Conservation (phyloP, 2,113 vertebrate species). For the Motacilla tschutschensis region DNA sequence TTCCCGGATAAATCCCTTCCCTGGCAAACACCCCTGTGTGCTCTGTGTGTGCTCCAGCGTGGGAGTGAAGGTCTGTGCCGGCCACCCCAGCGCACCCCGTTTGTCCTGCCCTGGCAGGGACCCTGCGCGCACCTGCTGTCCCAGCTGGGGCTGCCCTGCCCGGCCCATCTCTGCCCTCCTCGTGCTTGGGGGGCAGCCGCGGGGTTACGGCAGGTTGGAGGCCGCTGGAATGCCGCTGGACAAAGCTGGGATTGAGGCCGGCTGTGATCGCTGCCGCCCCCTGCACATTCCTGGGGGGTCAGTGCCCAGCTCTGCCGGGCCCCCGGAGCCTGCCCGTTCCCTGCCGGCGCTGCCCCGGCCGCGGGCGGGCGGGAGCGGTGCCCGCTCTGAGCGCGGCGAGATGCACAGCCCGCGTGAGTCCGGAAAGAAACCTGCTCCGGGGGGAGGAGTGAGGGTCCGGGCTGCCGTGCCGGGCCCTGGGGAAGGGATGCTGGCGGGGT, state of each 20-base stretch:
- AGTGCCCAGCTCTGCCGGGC: conserved; percentile 16
- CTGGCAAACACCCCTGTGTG: neutral
- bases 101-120: neutral
- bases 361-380: neutral
- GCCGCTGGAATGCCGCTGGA: conserved; percentile 61
- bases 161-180: neutral
- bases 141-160: rapidly evolving
- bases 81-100: neutral
- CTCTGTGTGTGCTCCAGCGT: neutral
- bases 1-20: neutral
- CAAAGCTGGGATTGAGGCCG: conserved; percentile 76
- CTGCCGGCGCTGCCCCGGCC: neutral
- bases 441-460: neutral
- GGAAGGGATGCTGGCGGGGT: neutral
- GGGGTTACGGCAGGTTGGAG: conserved; percentile 46
- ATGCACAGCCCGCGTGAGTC: neutral
- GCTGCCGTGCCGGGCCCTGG: neutral
- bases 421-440: neutral
- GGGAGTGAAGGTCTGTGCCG: neutral
- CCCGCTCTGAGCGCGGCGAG: conserved; percentile 13
- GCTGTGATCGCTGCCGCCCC: conserved; percentile 50
- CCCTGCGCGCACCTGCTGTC: neutral
- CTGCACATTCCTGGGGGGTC: conserved; percentile 77
- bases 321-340: neutral
- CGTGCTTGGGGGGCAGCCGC: neutral